Percentiles rank a stretch among this genome's conserved stretches.
phyloP scores from a whole-genome alignment of 1,140 invertebrate genomes.

The Gryllus bimaculatus region DNA sequence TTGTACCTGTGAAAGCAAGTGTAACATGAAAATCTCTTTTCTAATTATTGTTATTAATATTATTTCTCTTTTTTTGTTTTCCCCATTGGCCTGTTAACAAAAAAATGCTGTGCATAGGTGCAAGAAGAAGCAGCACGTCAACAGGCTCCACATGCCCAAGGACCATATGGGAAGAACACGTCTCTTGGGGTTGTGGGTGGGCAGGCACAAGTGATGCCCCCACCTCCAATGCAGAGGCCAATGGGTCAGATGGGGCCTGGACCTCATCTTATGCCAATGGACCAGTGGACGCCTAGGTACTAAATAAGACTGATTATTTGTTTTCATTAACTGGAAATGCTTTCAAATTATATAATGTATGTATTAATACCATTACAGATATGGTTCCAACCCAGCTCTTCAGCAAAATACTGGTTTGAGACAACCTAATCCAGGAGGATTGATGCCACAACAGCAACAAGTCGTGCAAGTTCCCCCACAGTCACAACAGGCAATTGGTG shows the following conservation, averaged over 20 bases:
- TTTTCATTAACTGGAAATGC: not conserved
- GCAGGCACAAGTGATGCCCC: conserved; percentile 49
- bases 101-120: conserved; percentile 38
- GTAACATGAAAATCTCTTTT: no score
- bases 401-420: conserved; percentile 35
- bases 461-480: conserved; percentile 35
- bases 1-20: no score
- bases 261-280: conserved; percentile 51
- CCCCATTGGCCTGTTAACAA: no score
- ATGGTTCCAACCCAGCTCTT: conserved; percentile 18
- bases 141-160: conserved; percentile 56
- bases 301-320: not conserved
- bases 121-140: conserved; percentile 84
- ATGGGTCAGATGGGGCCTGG: conserved; percentile 26
- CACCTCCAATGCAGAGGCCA: conserved; percentile 51
- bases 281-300: conserved; percentile 53
- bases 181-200: conserved; percentile 41
- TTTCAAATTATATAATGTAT: not conserved
- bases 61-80: no score
- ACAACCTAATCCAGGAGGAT: conserved; percentile 33
- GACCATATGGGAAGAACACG: conserved; percentile 57
- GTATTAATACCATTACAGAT: not conserved
- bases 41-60: no score
- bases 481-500: conserved; percentile 31
- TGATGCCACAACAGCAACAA: conserved; percentile 28